phyloP scores from a whole-genome alignment of 2,113 vertebrate genomes.

The Lophotis ruficrista region DNA sequence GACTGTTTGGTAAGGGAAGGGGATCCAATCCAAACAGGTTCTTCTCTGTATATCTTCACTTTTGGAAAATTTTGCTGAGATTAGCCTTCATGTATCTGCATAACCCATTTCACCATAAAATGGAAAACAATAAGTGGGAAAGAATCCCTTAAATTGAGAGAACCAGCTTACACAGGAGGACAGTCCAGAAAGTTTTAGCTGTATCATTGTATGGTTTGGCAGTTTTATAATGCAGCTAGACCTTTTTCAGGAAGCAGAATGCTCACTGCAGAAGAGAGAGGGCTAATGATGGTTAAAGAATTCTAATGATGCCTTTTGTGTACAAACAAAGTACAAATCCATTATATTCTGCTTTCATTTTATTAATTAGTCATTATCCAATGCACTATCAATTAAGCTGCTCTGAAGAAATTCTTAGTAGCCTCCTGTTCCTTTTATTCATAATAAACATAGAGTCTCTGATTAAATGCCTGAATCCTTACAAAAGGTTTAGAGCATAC shows the following conservation, averaged over 20 bases:
- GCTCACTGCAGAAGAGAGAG: conserved; percentile 34
- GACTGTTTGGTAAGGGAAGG: not conserved
- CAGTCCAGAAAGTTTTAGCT: not conserved
- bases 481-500: not conserved
- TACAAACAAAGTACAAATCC: conserved; percentile 48
- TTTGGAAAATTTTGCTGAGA: not conserved
- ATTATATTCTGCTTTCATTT: conserved; percentile 22
- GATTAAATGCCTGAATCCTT: not conserved
- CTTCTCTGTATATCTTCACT: not conserved
- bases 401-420: conserved; percentile 16
- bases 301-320: conserved; percentile 44
- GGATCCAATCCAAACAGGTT: not conserved
- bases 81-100: not conserved
- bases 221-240: not conserved
- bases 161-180: not conserved
- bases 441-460: conserved; percentile 2
- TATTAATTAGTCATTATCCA: conserved; percentile 48
- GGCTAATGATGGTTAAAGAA: conserved; percentile 18
- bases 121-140: not conserved
- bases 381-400: conserved; percentile 27
- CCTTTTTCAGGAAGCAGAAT: not conserved
- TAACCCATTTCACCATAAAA: not conserved
- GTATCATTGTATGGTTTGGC: not conserved
- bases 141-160: not conserved
- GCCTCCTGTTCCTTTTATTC: conserved; percentile 16